These are phyloP conservation scores for Sterna hirundo DNA, from an alignment of 2,113 vertebrate species.

Conservation along the genomic window DNA sequence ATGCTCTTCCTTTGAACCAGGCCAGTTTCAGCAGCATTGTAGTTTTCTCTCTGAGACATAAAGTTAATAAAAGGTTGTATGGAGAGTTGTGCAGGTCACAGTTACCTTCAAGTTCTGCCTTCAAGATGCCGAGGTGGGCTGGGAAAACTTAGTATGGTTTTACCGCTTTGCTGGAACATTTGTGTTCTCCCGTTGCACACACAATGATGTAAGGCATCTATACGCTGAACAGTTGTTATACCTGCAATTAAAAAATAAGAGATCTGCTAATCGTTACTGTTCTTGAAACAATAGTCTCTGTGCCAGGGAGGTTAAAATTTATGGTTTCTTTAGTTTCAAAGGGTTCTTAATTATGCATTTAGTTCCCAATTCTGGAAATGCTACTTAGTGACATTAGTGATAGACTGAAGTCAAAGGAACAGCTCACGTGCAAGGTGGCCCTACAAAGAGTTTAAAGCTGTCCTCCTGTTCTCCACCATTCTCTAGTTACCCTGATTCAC, in stretches of 20 bases:
- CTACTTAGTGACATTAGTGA: neutral
- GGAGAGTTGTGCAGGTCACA: neutral
- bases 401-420: neutral
- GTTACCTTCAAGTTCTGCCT: neutral
- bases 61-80: neutral
- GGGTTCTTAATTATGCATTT: neutral
- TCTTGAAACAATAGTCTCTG: neutral
- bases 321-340: neutral
- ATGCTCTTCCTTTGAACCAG: neutral
- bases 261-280: neutral
- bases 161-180: neutral
- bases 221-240: neutral
- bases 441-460: neutral
- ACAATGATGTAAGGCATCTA: neutral
- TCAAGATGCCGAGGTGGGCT: neutral
- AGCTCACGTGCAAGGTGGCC: fast-evolving
- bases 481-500: neutral
- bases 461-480: neutral
- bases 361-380: neutral
- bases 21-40: neutral
- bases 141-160: neutral
- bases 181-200: neutral
- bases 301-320: neutral
- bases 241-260: neutral
- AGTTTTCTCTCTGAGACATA: neutral